Evolutionary conservation across 2,888 invertebrate species (phyloP).

Genomic region (Caenorhabditis sp.): DNA sequence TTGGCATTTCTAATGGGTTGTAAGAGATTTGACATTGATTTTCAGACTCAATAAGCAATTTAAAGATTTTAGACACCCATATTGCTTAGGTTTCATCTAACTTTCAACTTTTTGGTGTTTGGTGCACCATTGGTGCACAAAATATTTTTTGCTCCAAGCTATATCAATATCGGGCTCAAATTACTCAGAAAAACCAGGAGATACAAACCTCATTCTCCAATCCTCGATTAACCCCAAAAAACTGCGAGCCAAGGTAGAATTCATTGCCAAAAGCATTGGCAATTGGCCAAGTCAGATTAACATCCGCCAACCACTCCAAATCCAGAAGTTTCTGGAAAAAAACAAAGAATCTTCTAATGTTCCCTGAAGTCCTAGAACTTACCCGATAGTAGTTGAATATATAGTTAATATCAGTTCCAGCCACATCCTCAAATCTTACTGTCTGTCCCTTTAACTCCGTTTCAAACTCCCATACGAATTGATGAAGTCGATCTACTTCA

Average conservation of each 20-base stretch:
- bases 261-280: slow-evolving; percentile 56
- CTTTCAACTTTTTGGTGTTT: too few species aligned
- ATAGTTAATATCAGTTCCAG: slow-evolving; percentile 50
- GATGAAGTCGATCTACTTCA: slow-evolving; percentile 54
- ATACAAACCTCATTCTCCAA: background rate
- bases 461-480: slow-evolving; percentile 48
- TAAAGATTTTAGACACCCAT: too few species aligned
- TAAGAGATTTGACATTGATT: background rate
- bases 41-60: too few species aligned
- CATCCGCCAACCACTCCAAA: slow-evolving; percentile 40
- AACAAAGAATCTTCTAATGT: background rate
- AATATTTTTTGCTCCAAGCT: too few species aligned
- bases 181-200: too few species aligned
- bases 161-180: too few species aligned
- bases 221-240: slow-evolving; percentile 58
- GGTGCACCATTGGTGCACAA: too few species aligned
- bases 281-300: slow-evolving; percentile 58
- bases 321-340: slow-evolving; percentile 35
- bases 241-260: slow-evolving; percentile 59
- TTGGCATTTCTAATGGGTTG: background rate
- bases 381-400: slow-evolving; percentile 54
- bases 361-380: slow-evolving; percentile 11
- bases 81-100: too few species aligned
- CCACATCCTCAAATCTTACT: slow-evolving; percentile 42
- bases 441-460: slow-evolving; percentile 31